Percentiles rank a stretch among this genome's conserved stretches.
Evolutionary conservation across 2,797 vertebrate species (phyloP).

Genomic region (Pseudocheirus occidentalis): DNA sequence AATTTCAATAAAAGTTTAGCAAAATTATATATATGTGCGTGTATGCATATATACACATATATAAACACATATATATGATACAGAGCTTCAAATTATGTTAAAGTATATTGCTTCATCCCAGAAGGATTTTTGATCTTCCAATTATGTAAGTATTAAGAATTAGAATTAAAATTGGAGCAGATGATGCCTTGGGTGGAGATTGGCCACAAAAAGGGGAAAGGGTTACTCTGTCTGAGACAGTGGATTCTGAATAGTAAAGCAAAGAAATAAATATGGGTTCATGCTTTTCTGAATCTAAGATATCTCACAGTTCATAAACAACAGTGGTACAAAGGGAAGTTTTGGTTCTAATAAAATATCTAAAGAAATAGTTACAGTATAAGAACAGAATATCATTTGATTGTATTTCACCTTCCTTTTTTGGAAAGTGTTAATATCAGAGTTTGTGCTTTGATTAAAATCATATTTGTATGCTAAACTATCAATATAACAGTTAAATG

Average conservation of each 20-base stretch:
- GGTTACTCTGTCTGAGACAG: background rate
- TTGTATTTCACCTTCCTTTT: no score
- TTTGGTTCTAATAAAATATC: background rate
- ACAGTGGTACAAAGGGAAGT: background rate
- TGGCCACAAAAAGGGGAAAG: background rate
- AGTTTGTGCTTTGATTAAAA: no score
- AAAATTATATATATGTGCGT: background rate
- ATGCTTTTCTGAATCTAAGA: background rate
- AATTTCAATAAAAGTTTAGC: constrained; percentile 65
- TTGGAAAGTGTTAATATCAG: no score
- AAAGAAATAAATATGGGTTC: background rate
- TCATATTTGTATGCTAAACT: no score
- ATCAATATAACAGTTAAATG: no score
- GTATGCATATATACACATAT: no score
- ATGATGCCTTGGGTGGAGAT: background rate
- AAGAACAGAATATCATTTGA: no score
- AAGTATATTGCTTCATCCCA: constrained; percentile 40
- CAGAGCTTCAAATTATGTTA: constrained; percentile 58
- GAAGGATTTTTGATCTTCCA: constrained; percentile 11
- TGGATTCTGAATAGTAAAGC: background rate
- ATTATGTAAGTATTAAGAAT: constrained; percentile 5
- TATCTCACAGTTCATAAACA: background rate
- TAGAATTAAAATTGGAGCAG: background rate
- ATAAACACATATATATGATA: background rate
- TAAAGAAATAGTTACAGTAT: background rate